These are phyloP conservation scores for Pegoplata infirma DNA, from an alignment of 2,888 invertebrate species.

Conservation along the genomic window DNA sequence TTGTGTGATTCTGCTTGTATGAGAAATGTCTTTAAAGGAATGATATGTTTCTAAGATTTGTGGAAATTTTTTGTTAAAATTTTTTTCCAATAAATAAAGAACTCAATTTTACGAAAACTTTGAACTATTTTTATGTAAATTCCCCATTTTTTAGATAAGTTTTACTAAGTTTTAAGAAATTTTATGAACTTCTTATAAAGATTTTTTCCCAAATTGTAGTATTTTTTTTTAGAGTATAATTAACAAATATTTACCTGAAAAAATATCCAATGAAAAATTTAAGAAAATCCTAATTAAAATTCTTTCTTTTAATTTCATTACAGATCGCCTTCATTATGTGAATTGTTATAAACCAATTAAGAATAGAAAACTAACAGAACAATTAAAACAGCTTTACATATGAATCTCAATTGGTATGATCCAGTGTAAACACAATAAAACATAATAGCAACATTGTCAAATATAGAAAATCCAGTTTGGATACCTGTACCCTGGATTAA, in stretches of 20 bases:
- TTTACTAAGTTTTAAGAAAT: too few species aligned
- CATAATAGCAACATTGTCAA: neutral
- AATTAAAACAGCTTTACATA: conserved; percentile 78
- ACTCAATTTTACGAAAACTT: too few species aligned
- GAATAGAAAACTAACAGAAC: conserved; percentile 68
- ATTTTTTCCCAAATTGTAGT: too few species aligned
- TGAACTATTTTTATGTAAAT: too few species aligned
- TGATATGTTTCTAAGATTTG: too few species aligned
- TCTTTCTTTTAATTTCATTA: conserved; percentile 17
- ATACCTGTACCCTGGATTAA: neutral
- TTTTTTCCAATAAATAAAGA: too few species aligned
- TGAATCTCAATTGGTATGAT: conserved; percentile 79
- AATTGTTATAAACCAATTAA: conserved; percentile 72
- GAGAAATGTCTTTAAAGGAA: too few species aligned
- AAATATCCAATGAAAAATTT: conserved; percentile 1
- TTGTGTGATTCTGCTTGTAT: too few species aligned
- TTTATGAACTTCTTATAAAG: too few species aligned
- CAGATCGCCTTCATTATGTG: conserved; percentile 34
- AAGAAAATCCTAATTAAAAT: neutral
- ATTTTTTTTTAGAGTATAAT: neutral
- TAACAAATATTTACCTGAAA: conserved; percentile 21
- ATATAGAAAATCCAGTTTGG: neutral
- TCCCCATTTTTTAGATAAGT: too few species aligned
- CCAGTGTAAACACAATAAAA: neutral
- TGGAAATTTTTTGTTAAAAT: too few species aligned